These are phyloP conservation scores for Patella vulgata DNA, from an alignment of 1,140 invertebrate genomes.

Conservation along the genomic window DNA sequence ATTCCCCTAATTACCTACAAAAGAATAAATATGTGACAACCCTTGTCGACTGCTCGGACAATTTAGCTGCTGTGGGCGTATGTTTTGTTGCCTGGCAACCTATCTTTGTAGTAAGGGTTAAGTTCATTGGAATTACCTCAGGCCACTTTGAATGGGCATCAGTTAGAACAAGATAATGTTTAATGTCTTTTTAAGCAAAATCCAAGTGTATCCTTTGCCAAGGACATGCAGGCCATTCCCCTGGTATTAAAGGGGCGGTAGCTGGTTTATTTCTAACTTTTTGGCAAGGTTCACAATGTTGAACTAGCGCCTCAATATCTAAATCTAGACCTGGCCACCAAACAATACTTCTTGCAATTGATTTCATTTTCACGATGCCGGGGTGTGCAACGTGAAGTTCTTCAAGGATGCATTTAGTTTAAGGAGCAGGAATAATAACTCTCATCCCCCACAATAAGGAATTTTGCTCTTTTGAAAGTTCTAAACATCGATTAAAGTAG, in stretches of 20 bases:
- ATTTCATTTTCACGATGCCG: slow-evolving; percentile 67
- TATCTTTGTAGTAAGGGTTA: too few relatives aligned
- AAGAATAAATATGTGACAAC: too few relatives aligned
- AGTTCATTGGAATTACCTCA: too few relatives aligned
- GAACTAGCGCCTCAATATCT: slow-evolving; percentile 49
- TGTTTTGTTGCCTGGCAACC: too few relatives aligned
- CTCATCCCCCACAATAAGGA: slow-evolving; percentile 14
- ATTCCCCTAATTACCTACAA: too few relatives aligned
- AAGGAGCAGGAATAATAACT: slow-evolving; percentile 64
- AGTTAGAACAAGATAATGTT: too few relatives aligned
- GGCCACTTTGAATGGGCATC: too few relatives aligned
- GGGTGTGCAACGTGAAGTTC: slow-evolving; percentile 64
- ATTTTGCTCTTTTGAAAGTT: too few relatives aligned
- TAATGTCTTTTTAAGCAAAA: too few relatives aligned
- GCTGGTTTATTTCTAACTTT: slow-evolving; percentile 35
- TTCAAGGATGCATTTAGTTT: slow-evolving; percentile 39
- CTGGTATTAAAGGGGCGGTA: slow-evolving; percentile 40
- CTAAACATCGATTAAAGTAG: too few relatives aligned
- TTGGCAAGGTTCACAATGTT: slow-evolving; percentile 38
- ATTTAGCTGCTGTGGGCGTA: too few relatives aligned
- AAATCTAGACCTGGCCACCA: slow-evolving; percentile 69
- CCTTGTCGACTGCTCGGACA: too few relatives aligned
- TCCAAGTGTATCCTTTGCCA: slow-evolving; percentile 69
- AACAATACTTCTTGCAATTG: slow-evolving; percentile 58
- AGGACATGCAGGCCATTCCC: slow-evolving; percentile 58